Evolutionary conservation across 2,113 vertebrate species (phyloP).

Genomic region (Cairina moschata): DNA sequence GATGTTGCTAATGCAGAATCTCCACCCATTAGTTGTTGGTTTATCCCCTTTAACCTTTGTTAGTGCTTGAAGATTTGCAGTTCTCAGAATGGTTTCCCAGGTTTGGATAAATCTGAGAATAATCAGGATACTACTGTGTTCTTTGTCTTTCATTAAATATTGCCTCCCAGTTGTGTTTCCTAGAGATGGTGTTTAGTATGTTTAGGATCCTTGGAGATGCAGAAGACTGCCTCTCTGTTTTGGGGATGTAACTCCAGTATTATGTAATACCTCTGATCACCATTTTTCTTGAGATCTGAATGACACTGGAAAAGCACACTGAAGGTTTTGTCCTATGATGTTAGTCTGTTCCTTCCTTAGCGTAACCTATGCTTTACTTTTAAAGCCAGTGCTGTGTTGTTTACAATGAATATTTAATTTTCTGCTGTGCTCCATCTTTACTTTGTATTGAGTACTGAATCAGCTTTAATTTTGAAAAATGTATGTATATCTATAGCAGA

Average conservation of each 20-base stretch:
- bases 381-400: neutral
- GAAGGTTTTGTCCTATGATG: neutral
- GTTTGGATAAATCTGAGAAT: neutral
- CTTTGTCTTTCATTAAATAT: neutral
- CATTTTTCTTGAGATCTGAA: neutral
- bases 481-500: neutral
- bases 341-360: neutral
- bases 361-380: neutral
- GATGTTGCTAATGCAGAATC: neutral
- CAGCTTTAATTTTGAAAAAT: neutral
- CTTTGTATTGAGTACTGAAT: neutral
- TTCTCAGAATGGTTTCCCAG: neutral
- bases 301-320: rapidly evolving
- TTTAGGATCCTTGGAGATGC: neutral
- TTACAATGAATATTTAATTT: neutral
- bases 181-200: neutral
- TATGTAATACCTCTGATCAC: neutral
- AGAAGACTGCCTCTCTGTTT: neutral
- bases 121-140: neutral
- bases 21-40: neutral
- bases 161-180: neutral
- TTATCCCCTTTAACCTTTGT: neutral
- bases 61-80: neutral
- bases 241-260: neutral
- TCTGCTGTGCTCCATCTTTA: neutral